phyloP scores from a whole-genome alignment of 2,888 invertebrate genomes.

The Andrena minutula region DNA sequence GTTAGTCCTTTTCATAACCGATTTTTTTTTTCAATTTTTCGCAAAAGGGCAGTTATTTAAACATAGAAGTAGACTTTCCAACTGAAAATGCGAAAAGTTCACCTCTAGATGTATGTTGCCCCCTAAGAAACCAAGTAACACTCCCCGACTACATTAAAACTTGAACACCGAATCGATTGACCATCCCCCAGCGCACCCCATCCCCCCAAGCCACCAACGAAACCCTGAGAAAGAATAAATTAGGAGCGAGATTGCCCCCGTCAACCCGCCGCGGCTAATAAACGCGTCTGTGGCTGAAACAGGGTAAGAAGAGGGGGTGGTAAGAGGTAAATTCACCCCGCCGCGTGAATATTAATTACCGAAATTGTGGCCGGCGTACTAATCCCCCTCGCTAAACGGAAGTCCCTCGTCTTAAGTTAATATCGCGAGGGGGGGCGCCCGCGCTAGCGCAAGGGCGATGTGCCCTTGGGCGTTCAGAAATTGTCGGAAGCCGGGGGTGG shows the following conservation, averaged over 20 bases:
- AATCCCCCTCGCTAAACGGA: slow-evolving; percentile 63
- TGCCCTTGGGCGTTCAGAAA: slow-evolving; percentile 38
- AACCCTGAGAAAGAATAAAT: slow-evolving; percentile 32
- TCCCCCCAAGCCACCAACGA: neutral
- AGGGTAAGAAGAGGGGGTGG: neutral
- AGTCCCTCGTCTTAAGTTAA: slow-evolving; percentile 75
- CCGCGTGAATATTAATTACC: slow-evolving; percentile 75
- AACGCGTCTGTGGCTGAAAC: slow-evolving; percentile 28
- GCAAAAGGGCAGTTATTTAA: no score
- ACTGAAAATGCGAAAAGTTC: no score
- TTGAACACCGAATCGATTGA: neutral
- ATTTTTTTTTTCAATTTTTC: no score
- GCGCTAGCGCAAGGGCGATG: slow-evolving; percentile 16
- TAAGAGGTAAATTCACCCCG: slow-evolving; percentile 29
- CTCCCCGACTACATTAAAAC: neutral
- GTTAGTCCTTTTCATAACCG: no score
- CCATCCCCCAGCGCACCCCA: neutral
- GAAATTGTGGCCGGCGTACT: slow-evolving; percentile 66
- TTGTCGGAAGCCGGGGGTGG: slow-evolving; percentile 31
- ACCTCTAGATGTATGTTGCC: neutral
- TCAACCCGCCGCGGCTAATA: slow-evolving; percentile 2
- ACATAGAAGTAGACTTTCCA: no score
- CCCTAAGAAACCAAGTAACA: neutral
- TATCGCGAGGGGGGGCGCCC: slow-evolving; percentile 53
- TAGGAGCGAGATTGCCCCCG: slow-evolving; percentile 4